Base-by-base conservation (phyloP, 2,797 vertebrate species). In the Australoheros facetus region DNA sequence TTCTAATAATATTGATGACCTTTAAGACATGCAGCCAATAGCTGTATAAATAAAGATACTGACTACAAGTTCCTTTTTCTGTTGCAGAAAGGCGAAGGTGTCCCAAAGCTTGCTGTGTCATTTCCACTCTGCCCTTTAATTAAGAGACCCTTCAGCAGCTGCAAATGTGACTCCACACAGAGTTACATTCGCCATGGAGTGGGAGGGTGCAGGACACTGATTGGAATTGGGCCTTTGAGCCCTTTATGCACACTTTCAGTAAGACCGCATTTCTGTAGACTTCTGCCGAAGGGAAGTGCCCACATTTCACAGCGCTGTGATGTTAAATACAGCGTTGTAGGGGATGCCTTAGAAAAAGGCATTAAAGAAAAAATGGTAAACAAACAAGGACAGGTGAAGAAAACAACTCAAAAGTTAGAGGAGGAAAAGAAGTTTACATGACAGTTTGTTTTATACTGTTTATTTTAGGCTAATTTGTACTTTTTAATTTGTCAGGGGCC, bases 91-190 rank as follows among this genome's bases (percentile, higher is more conserved):
- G 64, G 26, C 64, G 0, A n/a, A 30, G 45, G 48, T 69, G 30
- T 69, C 64, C 64, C 64, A 69, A 51, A 69, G 64, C 64, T 69
- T 51, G 45, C 45, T 14, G 45, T 32, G 45, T 69, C 51, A 69
- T 69, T 53, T 69, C 17, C 26, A 51, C 45, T 69, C 17, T 69
- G 64, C 45, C 64, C 64, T 69, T 69, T 69, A 69, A 69, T 69
- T 51, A 53, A 69, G 26, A 48, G 26, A n/a, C 64, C 64, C 64
- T 69, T 32, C 64, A 69, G 64, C 64, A 66, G 62, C 62, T 51
- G 42, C 62, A 66, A 66, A 66, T 66, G 62, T 66, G 62, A 66
- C 42, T 66, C 62, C 62, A 66, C 62, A 66, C 28, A 53, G 53
- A 69, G 26, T 69, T 69, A 69, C 26, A 69, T 30, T 69, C 17